Evolutionary conservation across 2,888 invertebrate species (phyloP).

Genomic region (Chelonus formosanus): DNA sequence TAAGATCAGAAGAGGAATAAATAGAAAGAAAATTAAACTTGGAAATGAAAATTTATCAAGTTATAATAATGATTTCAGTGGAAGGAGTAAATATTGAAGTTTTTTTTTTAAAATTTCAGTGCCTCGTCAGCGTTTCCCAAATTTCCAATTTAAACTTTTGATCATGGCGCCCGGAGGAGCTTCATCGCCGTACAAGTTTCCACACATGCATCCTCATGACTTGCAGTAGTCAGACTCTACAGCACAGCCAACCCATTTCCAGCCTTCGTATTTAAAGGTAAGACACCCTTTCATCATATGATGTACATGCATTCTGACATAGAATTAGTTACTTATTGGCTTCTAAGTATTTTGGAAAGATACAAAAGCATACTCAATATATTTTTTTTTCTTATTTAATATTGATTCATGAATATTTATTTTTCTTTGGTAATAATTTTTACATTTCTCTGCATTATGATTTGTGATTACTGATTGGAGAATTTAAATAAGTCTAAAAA

Average conservation of each 20-base stretch:
- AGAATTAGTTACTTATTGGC: constrained; percentile 20
- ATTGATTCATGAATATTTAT: no score
- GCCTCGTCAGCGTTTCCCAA: constrained; percentile 10
- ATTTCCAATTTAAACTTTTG: constrained; percentile 30
- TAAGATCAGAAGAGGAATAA: no score
- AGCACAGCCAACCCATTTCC: not conserved
- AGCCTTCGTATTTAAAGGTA: constrained; percentile 5
- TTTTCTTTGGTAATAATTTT: no score
- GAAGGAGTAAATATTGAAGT: no score
- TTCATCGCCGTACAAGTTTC: constrained; percentile 18
- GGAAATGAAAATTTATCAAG: no score
- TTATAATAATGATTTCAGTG: no score
- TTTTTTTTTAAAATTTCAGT: not conserved
- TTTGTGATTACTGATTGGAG: no score
- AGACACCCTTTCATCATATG: constrained; percentile 14
- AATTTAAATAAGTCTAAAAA: no score
- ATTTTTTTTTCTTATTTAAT: no score
- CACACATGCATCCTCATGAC: constrained; percentile 19
- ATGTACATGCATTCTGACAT: constrained; percentile 1
- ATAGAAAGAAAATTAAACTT: no score
- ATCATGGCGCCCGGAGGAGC: constrained; percentile 22
- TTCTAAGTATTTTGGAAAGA: constrained; percentile 1
- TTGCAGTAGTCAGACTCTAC: constrained; percentile 2
- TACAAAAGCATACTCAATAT: no score
- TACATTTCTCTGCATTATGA: no score